phyloP scores from a whole-genome alignment of 2,888 invertebrate species.

The Criorhina ranunculi region DNA sequence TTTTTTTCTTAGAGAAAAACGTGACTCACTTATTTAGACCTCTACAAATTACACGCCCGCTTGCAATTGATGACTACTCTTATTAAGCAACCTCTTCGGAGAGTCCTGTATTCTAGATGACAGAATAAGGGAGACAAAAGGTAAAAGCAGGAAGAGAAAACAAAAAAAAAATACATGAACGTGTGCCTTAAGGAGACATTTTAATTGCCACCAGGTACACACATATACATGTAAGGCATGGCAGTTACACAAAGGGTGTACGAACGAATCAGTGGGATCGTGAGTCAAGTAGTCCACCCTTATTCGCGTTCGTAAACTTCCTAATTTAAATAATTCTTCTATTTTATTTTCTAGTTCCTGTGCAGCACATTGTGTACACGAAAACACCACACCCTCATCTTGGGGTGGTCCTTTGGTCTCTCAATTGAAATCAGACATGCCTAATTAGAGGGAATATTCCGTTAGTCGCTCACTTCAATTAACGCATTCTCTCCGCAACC shows the following conservation, averaged over 20 bases:
- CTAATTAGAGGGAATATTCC: conserved; percentile 75
- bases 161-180: conserved; percentile 30
- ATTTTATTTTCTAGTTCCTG: conserved; percentile 68
- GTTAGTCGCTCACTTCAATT: conserved; percentile 73
- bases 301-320: conserved; percentile 56
- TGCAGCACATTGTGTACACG: conserved; percentile 14
- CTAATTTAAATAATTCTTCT: conserved; percentile 72
- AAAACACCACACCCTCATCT: conserved; percentile 51
- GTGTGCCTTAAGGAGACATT: conserved; percentile 73
- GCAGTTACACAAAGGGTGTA: conserved; percentile 55
- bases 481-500: conserved; percentile 66
- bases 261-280: conserved; percentile 70
- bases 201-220: conserved; percentile 73
- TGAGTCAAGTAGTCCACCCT: conserved; percentile 72
- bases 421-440: conserved; percentile 74
- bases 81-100: conserved; percentile 54
- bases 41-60: conserved; percentile 70
- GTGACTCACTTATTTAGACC: conserved; percentile 74
- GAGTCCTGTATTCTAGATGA: conserved; percentile 36
- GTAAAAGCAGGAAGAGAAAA: conserved; percentile 28
- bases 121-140: conserved; percentile 61
- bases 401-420: conserved; percentile 65
- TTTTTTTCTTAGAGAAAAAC: conserved; percentile 35
- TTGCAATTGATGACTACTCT: conserved; percentile 75
- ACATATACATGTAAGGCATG: not conserved